phyloP scores from a whole-genome alignment of 2,797 vertebrate genomes.

The Sarcophilus harrisii region DNA sequence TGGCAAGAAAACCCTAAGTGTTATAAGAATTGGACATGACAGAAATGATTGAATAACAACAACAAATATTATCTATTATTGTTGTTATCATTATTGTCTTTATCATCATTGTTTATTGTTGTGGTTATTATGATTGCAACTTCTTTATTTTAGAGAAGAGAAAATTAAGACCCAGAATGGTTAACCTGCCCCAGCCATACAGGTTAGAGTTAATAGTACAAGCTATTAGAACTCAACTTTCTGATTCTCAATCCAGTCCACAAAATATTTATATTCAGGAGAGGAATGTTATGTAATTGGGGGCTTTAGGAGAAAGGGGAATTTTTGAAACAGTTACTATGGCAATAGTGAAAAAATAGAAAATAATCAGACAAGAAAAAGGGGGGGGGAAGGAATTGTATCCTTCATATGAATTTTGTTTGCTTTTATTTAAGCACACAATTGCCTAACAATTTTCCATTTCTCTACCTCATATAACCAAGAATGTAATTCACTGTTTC shows the following conservation, averaged over 20 bases:
- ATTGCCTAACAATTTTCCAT: conserved; percentile 17
- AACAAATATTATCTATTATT: background rate
- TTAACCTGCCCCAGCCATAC: background rate
- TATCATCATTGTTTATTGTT: background rate
- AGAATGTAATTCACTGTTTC: conserved; percentile 7
- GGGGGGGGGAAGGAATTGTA: background rate
- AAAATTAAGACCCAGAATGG: background rate
- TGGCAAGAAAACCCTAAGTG: background rate
- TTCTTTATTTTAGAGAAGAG: background rate
- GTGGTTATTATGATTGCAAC: background rate
- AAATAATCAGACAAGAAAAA: background rate
- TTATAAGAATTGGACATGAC: background rate
- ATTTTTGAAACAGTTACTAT: background rate
- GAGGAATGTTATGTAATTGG: background rate
- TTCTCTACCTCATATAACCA: background rate
- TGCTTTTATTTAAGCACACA: background rate
- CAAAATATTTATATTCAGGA: background rate
- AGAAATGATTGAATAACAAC: background rate
- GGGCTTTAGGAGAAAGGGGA: background rate
- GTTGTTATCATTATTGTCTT: no score
- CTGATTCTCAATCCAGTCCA: background rate
- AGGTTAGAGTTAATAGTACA: background rate
- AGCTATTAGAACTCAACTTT: no score
- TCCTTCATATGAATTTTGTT: background rate
- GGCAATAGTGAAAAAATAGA: background rate